Evolutionary conservation across 2,797 vertebrate species (phyloP).

Genomic region (Sylvilagus floridanus): DNA sequence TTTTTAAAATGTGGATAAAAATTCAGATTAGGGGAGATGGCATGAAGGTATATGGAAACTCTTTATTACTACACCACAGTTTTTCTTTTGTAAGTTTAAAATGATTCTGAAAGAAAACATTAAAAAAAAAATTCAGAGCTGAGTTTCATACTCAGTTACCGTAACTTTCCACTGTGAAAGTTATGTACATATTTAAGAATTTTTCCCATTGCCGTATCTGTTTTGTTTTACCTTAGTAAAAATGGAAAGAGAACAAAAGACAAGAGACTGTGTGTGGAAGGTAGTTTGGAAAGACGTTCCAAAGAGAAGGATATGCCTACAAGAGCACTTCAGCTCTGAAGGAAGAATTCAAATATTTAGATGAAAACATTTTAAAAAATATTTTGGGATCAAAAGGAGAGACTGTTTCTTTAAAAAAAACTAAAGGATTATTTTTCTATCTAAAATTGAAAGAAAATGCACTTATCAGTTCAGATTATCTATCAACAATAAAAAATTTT

Average conservation of each 20-base stretch:
- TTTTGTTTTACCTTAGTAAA: constrained; percentile 13
- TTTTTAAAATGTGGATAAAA: not conserved
- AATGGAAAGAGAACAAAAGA: not conserved
- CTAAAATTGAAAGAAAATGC: not conserved
- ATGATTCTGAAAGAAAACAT: no score
- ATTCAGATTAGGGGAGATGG: no score
- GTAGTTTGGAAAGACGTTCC: not conserved
- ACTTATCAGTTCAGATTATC: not conserved
- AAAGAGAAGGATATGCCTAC: not conserved
- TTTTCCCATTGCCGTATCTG: not conserved
- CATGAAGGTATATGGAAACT: no score
- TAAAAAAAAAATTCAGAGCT: not conserved
- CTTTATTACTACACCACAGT: no score
- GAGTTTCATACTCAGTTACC: not conserved
- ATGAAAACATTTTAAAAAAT: not conserved
- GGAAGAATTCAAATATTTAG: not conserved
- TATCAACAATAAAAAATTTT: not conserved
- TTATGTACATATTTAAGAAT: not conserved
- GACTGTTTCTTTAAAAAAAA: not conserved
- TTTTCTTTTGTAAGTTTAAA: no score
- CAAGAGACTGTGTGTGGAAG: not conserved
- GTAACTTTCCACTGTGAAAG: not conserved
- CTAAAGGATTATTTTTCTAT: not conserved
- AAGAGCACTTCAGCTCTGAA: not conserved
- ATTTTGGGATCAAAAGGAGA: not conserved